A percentile compares a stretch with the other conserved stretches of the same genome.
phyloP scores from a whole-genome alignment of 2,888 invertebrate species.

The Hydropsyche betteni region DNA sequence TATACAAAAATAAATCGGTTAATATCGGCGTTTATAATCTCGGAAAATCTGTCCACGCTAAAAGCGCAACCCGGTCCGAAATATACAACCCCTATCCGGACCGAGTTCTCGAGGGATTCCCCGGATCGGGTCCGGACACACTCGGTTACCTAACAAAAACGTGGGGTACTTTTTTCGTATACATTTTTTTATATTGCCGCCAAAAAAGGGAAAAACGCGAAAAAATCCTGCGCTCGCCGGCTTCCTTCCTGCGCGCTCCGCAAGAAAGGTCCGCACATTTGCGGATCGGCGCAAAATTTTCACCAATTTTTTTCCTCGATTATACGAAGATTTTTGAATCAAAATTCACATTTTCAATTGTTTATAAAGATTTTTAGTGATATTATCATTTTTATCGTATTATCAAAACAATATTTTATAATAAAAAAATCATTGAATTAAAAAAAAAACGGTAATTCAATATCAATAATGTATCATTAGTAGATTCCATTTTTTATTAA shows the following conservation, averaged over 20 bases:
- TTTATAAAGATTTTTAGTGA: no score
- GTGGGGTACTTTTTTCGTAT: background rate
- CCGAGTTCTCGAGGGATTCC: constrained; percentile 36
- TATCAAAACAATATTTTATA: no score
- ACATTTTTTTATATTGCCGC: no score
- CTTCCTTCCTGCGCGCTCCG: constrained; percentile 4
- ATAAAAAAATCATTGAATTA: no score
- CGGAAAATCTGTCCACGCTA: constrained; percentile 31
- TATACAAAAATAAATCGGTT: no score
- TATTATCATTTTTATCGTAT: no score
- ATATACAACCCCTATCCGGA: constrained; percentile 33
- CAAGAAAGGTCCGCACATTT: constrained; percentile 17
- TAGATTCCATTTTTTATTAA: no score
- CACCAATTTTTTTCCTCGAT: background rate
- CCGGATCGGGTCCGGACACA: constrained; percentile 45
- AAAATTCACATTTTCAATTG: no score
- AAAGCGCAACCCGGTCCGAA: constrained; percentile 15
- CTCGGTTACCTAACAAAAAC: constrained; percentile 50
- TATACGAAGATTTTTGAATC: no score
- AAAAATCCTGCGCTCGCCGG: background rate
- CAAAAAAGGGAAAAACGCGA: no score
- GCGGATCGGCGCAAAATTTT: constrained; percentile 22
- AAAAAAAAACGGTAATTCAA: no score
- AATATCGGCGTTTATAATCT: constrained; percentile 26
- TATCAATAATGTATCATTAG: no score